Conservation (phyloP, 2,797 vertebrate species). For the Tiaroga cobitis region DNA sequence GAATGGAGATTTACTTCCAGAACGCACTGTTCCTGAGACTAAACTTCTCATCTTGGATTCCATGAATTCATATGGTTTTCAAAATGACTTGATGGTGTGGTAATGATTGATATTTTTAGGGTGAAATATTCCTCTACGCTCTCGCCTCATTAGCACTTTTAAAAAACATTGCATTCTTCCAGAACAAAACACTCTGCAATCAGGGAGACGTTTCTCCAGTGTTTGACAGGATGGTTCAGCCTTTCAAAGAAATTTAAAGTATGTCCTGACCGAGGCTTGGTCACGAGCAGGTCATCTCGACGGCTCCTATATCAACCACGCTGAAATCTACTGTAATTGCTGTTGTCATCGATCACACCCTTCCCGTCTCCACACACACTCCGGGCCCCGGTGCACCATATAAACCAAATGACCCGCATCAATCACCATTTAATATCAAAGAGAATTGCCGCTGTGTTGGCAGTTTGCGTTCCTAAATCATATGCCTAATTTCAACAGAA, state of each 20-base stretch:
- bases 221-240: constrained; percentile 32
- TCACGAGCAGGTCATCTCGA: constrained; percentile 22
- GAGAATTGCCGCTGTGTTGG: constrained; percentile 40
- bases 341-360: constrained; percentile 54
- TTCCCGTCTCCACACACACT: constrained; percentile 13
- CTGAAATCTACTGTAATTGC: constrained; percentile 56
- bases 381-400: constrained; percentile 24
- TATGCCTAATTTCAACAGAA: constrained; percentile 53
- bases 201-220: neutral
- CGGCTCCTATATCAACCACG: constrained; percentile 48
- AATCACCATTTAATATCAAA: constrained; percentile 55
- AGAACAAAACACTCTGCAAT: neutral
- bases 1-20: too few species aligned
- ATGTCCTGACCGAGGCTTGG: constrained; percentile 33
- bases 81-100: neutral
- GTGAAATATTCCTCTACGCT: neutral
- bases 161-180: neutral
- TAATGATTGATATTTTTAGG: neutral
- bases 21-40: neutral
- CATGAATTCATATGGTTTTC: neutral
- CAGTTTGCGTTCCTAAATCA: constrained; percentile 47
- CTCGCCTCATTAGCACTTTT: neutral
- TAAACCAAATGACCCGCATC: constrained; percentile 53
- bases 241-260: constrained; percentile 39
- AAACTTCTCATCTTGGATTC: too few species aligned